Percentiles rank a stretch among this genome's conserved stretches.
Evolutionary conservation across 2,113 vertebrate species (phyloP).

Genomic region (Brienomyrus longianalis): DNA sequence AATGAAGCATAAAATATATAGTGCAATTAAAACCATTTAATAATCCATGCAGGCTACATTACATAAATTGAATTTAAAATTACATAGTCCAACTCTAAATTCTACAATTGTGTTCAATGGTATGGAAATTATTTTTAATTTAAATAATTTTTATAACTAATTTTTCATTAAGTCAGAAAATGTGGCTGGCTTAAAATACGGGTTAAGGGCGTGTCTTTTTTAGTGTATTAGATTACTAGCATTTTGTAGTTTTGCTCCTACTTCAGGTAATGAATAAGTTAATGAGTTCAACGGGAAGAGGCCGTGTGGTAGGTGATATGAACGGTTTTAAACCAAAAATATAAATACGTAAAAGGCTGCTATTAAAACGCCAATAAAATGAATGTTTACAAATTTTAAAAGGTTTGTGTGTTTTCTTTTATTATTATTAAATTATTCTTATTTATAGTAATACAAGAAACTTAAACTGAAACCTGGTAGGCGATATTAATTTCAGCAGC

Average conservation of each 20-base stretch:
- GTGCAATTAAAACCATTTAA: neutral
- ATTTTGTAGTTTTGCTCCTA: neutral
- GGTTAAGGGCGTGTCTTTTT: neutral
- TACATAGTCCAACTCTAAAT: neutral
- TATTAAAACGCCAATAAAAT: neutral
- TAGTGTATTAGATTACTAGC: neutral
- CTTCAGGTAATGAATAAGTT: neutral
- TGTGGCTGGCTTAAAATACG: neutral
- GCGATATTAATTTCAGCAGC: neutral
- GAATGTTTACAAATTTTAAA: neutral
- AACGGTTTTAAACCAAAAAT: neutral
- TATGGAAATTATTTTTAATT: neutral
- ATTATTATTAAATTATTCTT: neutral
- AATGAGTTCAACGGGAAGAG: neutral
- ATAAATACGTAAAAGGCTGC: neutral
- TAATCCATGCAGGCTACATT: neutral
- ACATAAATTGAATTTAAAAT: neutral
- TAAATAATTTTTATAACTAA: neutral
- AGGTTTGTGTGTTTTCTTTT: neutral
- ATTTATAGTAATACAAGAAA: neutral
- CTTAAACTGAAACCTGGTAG: neutral
- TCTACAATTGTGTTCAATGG: neutral
- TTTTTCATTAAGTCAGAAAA: neutral
- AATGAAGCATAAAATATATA: neutral
- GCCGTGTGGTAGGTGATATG: neutral